A percentile compares a stretch with the other conserved stretches of the same genome.
These are phyloP conservation scores for Rosalia funebris DNA, from an alignment of 2,888 invertebrate species.

Conservation along the genomic window DNA sequence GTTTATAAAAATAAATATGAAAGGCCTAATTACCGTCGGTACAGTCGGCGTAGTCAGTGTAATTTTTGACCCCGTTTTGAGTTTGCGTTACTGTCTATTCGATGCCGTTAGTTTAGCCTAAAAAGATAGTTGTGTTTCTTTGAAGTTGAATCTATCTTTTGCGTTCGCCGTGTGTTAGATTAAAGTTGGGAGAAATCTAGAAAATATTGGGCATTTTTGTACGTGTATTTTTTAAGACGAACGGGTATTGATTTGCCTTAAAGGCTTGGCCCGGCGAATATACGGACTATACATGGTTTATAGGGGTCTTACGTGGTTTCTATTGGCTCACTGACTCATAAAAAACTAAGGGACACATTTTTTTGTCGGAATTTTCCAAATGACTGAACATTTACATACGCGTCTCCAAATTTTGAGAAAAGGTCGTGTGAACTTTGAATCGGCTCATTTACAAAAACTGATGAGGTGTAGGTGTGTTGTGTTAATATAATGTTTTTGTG, in stretches of 20 bases:
- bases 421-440: constrained; percentile 50
- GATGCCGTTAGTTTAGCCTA: constrained; percentile 61
- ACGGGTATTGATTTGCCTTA: constrained; percentile 65
- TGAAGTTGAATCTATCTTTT: constrained; percentile 41
- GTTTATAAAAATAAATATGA: constrained; percentile 65
- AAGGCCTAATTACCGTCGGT: constrained; percentile 60
- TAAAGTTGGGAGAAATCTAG: constrained; percentile 42
- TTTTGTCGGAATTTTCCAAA: constrained; percentile 73
- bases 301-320: constrained; percentile 65
- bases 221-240: constrained; percentile 63
- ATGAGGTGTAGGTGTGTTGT: constrained; percentile 43
- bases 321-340: constrained; percentile 66
- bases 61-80: constrained; percentile 64
- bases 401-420: constrained; percentile 63
- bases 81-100: constrained; percentile 57
- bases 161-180: constrained; percentile 38
- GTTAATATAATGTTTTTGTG: constrained; percentile 45
- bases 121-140: constrained; percentile 53
- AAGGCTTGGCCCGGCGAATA: constrained; percentile 65
- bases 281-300: constrained; percentile 65
- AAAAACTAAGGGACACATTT: constrained; percentile 64
- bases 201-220: constrained; percentile 54
- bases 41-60: constrained; percentile 56
- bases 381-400: constrained; percentile 66
- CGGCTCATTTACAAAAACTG: constrained; percentile 40